A percentile compares a stretch with the other conserved stretches of the same genome.
These are phyloP conservation scores for Leptinotarsa juncta DNA, from an alignment of 2,888 invertebrate species.

Conservation along the genomic window DNA sequence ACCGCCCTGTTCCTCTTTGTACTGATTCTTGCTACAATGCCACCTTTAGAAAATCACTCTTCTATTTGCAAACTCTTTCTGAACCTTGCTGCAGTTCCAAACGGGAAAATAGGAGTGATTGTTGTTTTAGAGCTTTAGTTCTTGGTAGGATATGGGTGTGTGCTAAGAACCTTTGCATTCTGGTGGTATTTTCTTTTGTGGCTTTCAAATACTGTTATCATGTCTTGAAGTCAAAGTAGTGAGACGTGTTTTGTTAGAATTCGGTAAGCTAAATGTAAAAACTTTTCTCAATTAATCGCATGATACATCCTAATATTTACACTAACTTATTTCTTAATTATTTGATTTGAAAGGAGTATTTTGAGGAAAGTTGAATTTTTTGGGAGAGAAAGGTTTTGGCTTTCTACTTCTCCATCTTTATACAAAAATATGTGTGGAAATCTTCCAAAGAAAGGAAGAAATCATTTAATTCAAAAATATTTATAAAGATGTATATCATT, in stretches of 20 bases:
- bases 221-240: constrained; percentile 23
- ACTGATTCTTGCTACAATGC: constrained; percentile 20
- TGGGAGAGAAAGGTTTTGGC: too few species aligned
- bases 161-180: constrained; percentile 32
- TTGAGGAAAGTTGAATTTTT: too few species aligned
- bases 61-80: constrained; percentile 25
- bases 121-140: constrained; percentile 27
- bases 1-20: constrained; percentile 15
- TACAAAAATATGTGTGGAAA: too few species aligned
- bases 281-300: constrained; percentile 8
- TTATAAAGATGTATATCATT: too few species aligned
- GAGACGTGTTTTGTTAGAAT: constrained; percentile 1
- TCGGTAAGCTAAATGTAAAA: constrained; percentile 17
- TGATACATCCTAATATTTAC: not conserved
- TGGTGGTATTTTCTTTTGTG: constrained; percentile 34
- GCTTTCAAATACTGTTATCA: constrained; percentile 32
- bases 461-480: too few species aligned
- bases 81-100: constrained; percentile 3
- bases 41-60: constrained; percentile 1
- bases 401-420: too few species aligned
- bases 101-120: constrained; percentile 6
- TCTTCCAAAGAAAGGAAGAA: too few species aligned
- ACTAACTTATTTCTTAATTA: not conserved
- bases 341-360: too few species aligned
- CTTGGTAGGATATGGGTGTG: constrained; percentile 32